Evolutionary conservation across 2,888 invertebrate species (phyloP), one percentile per base, ranked within the genome.

Genomic region (Meganola albula): DNA sequence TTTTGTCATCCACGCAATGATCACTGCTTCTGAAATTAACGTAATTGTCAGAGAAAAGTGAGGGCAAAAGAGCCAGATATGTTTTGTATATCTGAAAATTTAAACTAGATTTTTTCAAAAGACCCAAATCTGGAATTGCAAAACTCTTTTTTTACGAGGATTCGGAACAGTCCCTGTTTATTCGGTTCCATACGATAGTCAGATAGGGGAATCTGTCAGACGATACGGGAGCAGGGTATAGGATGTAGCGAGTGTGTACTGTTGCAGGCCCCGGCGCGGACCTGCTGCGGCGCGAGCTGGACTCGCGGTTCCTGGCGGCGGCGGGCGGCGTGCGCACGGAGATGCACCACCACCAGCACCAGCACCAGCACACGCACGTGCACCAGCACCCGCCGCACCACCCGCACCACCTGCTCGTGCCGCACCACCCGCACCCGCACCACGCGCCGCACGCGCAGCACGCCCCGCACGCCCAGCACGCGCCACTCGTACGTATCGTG

Each of bases 281-380:
- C 74, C 88, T 96, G 65, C 87, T 97, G 48, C 90, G 96, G 37
- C 91, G 96, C 61, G 97, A 96, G 82, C 86, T 97, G 58, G 96
- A 97, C 87, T 95, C 90, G 66, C 90, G 97, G 67, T 96, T 97
- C 85, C 87, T 97, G 67, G 95, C 96, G 56, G 93, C 95, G 30
- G 87, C 92, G 49, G 61, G 74, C 68, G 55, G 66, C 37, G 57
- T 92, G 70, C 93, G 92, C 54, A 95, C 94, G 29, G 96, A 95
- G 86, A 92, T 95, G 90, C 96, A 95, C 77, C 95, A 95, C 85
- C 96, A 96, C 87, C 95, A 95, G 76, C 64, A 53, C 26, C 53
- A 53, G 28, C 96, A 96, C 82, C 95, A 96, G 69, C 96, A 95
- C 74, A 94, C 94, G 31, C 94, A 95, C 78, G 92, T 96, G 62